These are phyloP conservation scores for Dendroctonus valens DNA, from an alignment of 1,140 invertebrate genomes.

Conservation along the genomic window DNA sequence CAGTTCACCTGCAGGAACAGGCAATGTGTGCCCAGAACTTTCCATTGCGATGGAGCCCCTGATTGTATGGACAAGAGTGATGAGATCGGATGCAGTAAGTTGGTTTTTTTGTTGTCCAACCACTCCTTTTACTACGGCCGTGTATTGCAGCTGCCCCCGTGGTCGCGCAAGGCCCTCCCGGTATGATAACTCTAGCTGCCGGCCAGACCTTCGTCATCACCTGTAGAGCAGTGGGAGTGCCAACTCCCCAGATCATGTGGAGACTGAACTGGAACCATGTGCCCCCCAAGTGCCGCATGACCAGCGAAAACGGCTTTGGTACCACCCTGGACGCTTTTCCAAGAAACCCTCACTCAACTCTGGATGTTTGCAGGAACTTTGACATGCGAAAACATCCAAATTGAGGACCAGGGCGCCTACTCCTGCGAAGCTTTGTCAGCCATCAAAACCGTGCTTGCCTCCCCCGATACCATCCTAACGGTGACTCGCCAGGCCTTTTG, in stretches of 20 bases:
- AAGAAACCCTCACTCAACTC: neutral
- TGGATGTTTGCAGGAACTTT: conserved; percentile 53
- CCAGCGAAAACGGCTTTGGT: conserved; percentile 77
- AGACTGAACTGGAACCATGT: conserved; percentile 96
- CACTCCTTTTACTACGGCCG: neutral
- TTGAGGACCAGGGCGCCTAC: conserved; percentile 87
- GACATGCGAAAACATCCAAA: conserved; percentile 73
- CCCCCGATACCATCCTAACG: conserved; percentile 86
- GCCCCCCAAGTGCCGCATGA: conserved; percentile 76
- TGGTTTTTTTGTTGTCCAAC: neutral
- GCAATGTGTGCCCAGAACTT: conserved; percentile 91
- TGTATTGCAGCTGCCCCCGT: conserved; percentile 36
- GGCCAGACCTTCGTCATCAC: conserved; percentile 75
- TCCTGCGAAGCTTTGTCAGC: conserved; percentile 96
- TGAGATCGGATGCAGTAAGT: conserved; percentile 77
- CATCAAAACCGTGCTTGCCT: conserved; percentile 79
- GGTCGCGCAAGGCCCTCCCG: conserved; percentile 67
- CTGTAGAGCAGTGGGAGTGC: conserved; percentile 86
- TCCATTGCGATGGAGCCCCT: conserved; percentile 83
- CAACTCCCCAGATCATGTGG: conserved; percentile 91
- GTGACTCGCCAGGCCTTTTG: conserved; percentile 66
- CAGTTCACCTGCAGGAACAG: conserved; percentile 82
- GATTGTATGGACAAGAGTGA: conserved; percentile 90
- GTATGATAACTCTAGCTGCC: conserved; percentile 65
- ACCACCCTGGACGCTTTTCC: neutral